These are phyloP conservation scores for Stichopus horrens DNA, from an alignment of 53 echinoderm and acorn worm genomes.

Conservation along the genomic window DNA sequence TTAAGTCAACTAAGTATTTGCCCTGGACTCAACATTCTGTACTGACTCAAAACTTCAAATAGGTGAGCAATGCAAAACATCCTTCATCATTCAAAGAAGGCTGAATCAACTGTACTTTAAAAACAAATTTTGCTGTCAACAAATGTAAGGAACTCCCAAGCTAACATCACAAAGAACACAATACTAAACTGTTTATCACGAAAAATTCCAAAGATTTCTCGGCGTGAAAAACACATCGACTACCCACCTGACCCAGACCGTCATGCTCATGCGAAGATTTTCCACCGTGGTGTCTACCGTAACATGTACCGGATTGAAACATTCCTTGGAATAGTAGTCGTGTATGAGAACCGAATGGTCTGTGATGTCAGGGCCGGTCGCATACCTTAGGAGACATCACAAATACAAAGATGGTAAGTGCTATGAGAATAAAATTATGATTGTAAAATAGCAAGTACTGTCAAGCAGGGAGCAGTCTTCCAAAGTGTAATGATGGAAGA, in stretches of 20 bases:
- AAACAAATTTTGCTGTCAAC: too few relatives aligned
- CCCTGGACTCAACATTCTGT: too few relatives aligned
- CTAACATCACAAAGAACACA: not conserved
- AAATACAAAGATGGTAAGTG: too few relatives aligned
- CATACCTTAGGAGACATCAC: slow-evolving; percentile 70
- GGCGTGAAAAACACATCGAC: not conserved
- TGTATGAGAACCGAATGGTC: slow-evolving; percentile 97
- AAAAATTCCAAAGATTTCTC: not conserved
- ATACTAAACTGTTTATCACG: not conserved
- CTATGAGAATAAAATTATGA: too few relatives aligned
- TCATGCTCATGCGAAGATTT: slow-evolving; percentile 74
- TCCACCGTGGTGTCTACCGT: slow-evolving; percentile 90
- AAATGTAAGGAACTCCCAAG: not conserved
- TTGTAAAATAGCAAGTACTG: too few relatives aligned
- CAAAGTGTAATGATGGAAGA: too few relatives aligned
- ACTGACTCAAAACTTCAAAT: not conserved
- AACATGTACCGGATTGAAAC: slow-evolving; percentile 87
- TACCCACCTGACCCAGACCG: slow-evolving; percentile 71
- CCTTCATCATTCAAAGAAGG: too few relatives aligned
- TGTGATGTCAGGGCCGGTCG: slow-evolving; percentile 92
- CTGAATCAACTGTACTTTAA: too few relatives aligned
- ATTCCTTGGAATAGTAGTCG: slow-evolving; percentile 96
- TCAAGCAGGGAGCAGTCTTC: too few relatives aligned
- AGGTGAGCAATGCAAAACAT: not conserved
- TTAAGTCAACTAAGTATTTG: too few relatives aligned